phyloP scores from a whole-genome alignment of 2,797 vertebrate genomes.

The Anisognathus igniventris region DNA sequence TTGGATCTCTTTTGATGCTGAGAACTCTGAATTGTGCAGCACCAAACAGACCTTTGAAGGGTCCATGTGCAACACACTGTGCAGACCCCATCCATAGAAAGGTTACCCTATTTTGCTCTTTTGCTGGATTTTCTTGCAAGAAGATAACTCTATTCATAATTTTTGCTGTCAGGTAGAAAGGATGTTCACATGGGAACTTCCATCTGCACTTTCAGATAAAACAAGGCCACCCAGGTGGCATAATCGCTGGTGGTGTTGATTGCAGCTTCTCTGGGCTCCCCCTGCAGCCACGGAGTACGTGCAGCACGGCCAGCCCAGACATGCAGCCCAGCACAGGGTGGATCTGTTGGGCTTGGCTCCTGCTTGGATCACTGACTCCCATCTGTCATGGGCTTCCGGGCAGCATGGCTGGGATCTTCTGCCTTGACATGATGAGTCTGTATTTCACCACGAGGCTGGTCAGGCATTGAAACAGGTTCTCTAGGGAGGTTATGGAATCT shows the following conservation, averaged over 20 bases:
- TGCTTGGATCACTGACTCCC: rapidly evolving
- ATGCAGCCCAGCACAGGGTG: neutral
- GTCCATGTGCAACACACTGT: rapidly evolving
- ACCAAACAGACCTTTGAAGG: neutral
- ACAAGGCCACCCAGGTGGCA: neutral
- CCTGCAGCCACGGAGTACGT: neutral
- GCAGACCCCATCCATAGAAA: neutral
- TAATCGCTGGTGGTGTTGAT: neutral
- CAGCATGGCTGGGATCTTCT: neutral
- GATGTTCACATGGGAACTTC: neutral
- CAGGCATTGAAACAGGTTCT: neutral
- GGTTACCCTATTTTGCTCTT: neutral
- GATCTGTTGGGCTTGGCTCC: neutral
- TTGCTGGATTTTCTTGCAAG: neutral
- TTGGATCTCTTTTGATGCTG: neutral
- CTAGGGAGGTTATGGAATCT: neutral
- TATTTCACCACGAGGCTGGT: neutral
- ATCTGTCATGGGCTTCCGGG: rapidly evolving
- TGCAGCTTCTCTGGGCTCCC: neutral
- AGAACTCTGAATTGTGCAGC: neutral
- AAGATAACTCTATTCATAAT: neutral
- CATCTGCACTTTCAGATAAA: neutral
- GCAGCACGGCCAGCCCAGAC: neutral
- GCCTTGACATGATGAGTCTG: neutral
- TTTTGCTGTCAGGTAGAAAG: neutral